Base-by-base conservation (phyloP, 2,888 invertebrate species). In the Coelinius sp. region DNA sequence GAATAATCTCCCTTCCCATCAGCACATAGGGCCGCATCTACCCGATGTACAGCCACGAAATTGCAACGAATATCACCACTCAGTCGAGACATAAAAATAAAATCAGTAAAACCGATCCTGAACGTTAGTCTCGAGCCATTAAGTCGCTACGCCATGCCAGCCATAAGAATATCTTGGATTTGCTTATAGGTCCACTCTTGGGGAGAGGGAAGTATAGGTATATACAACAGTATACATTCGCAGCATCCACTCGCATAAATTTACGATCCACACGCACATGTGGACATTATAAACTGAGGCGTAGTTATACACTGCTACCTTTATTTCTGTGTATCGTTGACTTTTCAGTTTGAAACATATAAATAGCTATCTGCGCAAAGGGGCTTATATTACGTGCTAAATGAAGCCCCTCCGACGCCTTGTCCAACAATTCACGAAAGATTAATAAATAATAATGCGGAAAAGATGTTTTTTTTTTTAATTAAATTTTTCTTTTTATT, bases 61-160 rank as follows among this genome's bases (percentile, higher is more conserved):
- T 4, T 4, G 2, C 20, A 4, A 20, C 20, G 17, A 49, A 49
- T 20, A 5, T n/a, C 20, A 4, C 31, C 8, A 49, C 17, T 20
- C 46, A 2, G 5, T 6, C 46, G n/a, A 49, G 17, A 49, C 46
- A 20, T 49, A 8, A 24, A 22, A 63, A 41, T 22, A 24, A 38
- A 24, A 41, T 38, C 22, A 68, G 70, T 74, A 68, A 70, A 70
- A 76, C 70, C 80, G 77, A 75, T 76, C 78, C 79, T 81, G 80
- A 80, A 81, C 79, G 79, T 81, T 80, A 81, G 82, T 82, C 75
- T 79, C 82, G 81, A 82, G 80, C 81, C 82, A 82, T 82, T 82
- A 82, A 81, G 79, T 77, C 81, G 82, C 82, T 80, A 80, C 81
- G 81, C 80, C 77, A 79, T 81, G 80, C 80, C 78, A 80, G 74